Percentiles rank a stretch among this genome's conserved stretches.
These are phyloP conservation scores for Protobothrops flavoviridis DNA, from an alignment of 2,113 vertebrate species.

Conservation along the genomic window DNA sequence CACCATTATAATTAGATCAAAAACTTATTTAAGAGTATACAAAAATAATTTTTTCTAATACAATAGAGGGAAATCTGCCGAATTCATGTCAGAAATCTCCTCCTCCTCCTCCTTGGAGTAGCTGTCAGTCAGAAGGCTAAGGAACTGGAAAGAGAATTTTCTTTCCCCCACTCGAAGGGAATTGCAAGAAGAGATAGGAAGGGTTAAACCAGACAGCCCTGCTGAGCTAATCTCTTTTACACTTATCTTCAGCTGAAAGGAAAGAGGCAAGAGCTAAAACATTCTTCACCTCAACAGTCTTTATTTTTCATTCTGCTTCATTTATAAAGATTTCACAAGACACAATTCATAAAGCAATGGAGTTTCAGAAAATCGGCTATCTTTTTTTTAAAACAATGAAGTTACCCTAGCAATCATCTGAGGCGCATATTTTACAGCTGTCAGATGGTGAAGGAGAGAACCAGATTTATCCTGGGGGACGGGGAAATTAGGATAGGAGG, in stretches of 20 bases:
- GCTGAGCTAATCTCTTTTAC: constrained; percentile 30
- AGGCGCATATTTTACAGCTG: constrained; percentile 20
- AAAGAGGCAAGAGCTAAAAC: constrained; percentile 31
- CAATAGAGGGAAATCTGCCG: not conserved
- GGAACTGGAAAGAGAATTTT: constrained; percentile 47
- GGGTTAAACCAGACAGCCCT: constrained; percentile 53
- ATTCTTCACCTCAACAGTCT: not conserved
- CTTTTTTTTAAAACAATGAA: constrained; percentile 31
- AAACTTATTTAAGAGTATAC: not conserved
- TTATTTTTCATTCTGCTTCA: not conserved
- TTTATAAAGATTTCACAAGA: constrained; percentile 12
- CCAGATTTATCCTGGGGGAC: not conserved
- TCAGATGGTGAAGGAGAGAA: not conserved
- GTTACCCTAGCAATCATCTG: constrained; percentile 29
- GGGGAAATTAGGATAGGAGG: constrained; percentile 1
- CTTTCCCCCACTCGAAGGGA: constrained; percentile 44
- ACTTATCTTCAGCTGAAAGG: constrained; percentile 44
- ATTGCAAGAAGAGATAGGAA: constrained; percentile 48
- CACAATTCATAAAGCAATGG: not conserved
- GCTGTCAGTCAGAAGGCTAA: constrained; percentile 48
- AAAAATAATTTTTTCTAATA: not conserved
- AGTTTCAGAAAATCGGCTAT: not conserved
- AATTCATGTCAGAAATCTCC: not conserved
- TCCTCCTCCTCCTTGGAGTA: not conserved
- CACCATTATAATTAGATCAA: not conserved